phyloP scores from a whole-genome alignment of 1,140 invertebrate genomes.

The Listronotus oregonensis region DNA sequence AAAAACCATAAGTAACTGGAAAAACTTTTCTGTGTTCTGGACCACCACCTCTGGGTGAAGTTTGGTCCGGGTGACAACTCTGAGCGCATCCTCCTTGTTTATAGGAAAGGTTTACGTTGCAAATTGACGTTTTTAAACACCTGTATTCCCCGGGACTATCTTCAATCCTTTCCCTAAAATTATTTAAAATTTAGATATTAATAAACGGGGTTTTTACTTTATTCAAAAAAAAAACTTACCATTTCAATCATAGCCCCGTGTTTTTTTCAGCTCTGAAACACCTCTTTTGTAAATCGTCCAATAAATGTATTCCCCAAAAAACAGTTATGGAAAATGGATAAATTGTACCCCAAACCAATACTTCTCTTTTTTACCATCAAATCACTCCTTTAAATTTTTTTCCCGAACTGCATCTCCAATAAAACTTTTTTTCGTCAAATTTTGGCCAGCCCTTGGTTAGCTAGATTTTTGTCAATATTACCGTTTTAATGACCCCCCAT shows the following conservation, averaged over 20 bases:
- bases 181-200: not conserved
- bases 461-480: slow-evolving; percentile 90
- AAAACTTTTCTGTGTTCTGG: too few relatives aligned
- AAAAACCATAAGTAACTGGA: too few relatives aligned
- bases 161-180: slow-evolving; percentile 71
- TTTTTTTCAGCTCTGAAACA: slow-evolving; percentile 92
- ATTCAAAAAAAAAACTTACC: slow-evolving; percentile 61
- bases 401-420: slow-evolving; percentile 98
- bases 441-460: slow-evolving; percentile 93
- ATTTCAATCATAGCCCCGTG: slow-evolving; percentile 95
- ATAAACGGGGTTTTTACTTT: too few relatives aligned
- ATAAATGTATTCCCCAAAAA: slow-evolving; percentile 90
- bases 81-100: slow-evolving; percentile 97
- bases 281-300: slow-evolving; percentile 97
- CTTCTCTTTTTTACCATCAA: slow-evolving; percentile 82
- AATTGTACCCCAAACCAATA: slow-evolving; percentile 85
- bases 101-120: slow-evolving; percentile 85
- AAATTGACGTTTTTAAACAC: slow-evolving; percentile 84
- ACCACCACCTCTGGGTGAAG: slow-evolving; percentile 79
- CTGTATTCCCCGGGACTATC: slow-evolving; percentile 91
- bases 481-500: slow-evolving; percentile 94
- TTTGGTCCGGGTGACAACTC: slow-evolving; percentile 90
- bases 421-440: slow-evolving; percentile 96
- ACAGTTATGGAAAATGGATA: slow-evolving; percentile 97
- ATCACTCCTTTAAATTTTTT: slow-evolving; percentile 92